A percentile compares a stretch with the other conserved stretches of the same genome.
Conservation (phyloP, 2,113 vertebrate genomes). For the Mormyrus lacerda region DNA sequence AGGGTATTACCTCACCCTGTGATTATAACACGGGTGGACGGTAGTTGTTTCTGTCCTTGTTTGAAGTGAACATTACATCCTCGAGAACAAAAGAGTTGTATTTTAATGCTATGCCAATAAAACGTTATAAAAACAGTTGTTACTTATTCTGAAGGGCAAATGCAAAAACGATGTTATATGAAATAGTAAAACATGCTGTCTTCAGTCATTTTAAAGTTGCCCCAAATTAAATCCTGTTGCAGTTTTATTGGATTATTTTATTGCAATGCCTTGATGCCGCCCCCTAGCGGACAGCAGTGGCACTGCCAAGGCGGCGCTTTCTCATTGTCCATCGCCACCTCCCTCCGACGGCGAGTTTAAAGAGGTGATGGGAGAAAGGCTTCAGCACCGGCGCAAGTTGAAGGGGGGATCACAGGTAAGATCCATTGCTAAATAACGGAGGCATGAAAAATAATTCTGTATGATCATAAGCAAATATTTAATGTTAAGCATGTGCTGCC, state of each 20-base stretch:
- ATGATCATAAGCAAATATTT: not conserved
- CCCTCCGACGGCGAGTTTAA: constrained; percentile 40
- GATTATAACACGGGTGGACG: no score
- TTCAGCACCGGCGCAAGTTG: constrained; percentile 45
- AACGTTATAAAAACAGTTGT: not conserved
- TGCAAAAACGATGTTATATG: not conserved
- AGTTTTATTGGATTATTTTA: not conserved
- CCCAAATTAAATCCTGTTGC: not conserved
- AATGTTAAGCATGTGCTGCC: not conserved
- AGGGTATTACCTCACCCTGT: not conserved
- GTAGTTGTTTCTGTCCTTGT: not conserved
- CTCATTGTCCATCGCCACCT: not conserved
- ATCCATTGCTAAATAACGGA: not conserved
- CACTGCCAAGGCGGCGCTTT: not conserved
- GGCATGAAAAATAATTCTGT: not conserved
- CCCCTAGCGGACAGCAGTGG: constrained; percentile 2
- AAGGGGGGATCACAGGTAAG: constrained; percentile 49
- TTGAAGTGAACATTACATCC: not conserved
- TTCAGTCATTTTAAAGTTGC: not conserved
- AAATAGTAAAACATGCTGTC: not conserved
- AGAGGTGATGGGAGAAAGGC: constrained; percentile 40
- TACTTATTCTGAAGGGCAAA: not conserved
- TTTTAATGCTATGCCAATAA: not conserved
- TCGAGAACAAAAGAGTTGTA: not conserved
- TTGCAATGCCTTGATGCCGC: not conserved